Evolutionary conservation across 2,888 invertebrate species (phyloP).

Genomic region (Mamestra brassicae): DNA sequence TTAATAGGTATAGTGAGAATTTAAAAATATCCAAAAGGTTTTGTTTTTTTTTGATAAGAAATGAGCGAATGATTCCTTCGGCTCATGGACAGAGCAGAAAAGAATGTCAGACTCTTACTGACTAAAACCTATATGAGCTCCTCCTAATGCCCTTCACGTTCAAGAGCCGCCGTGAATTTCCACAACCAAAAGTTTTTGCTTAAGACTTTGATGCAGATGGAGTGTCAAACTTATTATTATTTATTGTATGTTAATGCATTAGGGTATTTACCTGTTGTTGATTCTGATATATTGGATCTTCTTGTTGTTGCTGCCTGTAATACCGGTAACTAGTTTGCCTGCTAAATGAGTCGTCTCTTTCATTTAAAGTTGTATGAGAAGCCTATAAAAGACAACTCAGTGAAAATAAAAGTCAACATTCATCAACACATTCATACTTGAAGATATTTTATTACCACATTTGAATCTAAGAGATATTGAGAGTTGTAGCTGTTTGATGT

Average conservation of each 20-base stretch:
- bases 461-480: constrained; percentile 85
- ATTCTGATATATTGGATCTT: constrained; percentile 89
- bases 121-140: too few species aligned
- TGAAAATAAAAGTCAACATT: neutral
- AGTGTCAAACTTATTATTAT: neutral
- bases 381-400: constrained; percentile 73
- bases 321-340: constrained; percentile 87
- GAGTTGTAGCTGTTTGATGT: constrained; percentile 85
- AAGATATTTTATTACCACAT: constrained; percentile 76
- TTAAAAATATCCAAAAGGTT: too few species aligned
- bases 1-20: neutral
- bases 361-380: constrained; percentile 87
- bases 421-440: neutral
- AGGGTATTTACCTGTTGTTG: constrained; percentile 84
- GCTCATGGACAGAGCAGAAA: too few species aligned
- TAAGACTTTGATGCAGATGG: neutral
- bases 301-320: constrained; percentile 81
- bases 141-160: too few species aligned
- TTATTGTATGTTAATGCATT: neutral
- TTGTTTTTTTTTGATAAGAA: neutral
- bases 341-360: constrained; percentile 88
- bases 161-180: too few species aligned
- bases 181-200: neutral
- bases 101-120: too few species aligned
- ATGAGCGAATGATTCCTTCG: too few species aligned